Conservation (phyloP, 2,797 vertebrate species). For the Lerista edwardsae region DNA sequence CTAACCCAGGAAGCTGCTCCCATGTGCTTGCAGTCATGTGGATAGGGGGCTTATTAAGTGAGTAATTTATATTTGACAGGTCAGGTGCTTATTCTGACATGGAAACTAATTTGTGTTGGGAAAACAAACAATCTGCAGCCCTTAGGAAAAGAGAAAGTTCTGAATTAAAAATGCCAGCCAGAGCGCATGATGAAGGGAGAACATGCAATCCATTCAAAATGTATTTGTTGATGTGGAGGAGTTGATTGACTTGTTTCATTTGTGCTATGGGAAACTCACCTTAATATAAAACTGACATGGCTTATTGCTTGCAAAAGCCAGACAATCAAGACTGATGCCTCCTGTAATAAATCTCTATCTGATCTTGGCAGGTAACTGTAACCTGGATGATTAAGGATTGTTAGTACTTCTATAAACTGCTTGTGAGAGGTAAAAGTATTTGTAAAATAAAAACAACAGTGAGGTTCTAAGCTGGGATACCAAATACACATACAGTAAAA, state of each 20-base stretch:
- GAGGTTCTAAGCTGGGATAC: neutral
- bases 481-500: neutral
- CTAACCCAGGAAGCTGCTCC: neutral
- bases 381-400: neutral
- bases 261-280: neutral
- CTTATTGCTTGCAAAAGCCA: neutral
- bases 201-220: neutral
- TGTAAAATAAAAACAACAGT: neutral
- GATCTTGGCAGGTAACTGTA: neutral
- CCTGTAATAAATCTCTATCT: neutral
- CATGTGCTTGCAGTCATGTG: neutral
- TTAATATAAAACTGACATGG: neutral
- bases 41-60: neutral
- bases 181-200: neutral
- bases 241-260: neutral
- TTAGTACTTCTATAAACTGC: neutral
- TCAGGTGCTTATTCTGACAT: neutral
- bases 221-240: neutral
- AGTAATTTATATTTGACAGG: neutral
- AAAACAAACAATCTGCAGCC: neutral
- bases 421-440: neutral
- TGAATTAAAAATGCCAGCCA: neutral
- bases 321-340: neutral
- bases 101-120: neutral
- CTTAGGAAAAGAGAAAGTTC: neutral